Conservation (phyloP, 1,140 invertebrate species). For the Dendroctonus valens region DNA sequence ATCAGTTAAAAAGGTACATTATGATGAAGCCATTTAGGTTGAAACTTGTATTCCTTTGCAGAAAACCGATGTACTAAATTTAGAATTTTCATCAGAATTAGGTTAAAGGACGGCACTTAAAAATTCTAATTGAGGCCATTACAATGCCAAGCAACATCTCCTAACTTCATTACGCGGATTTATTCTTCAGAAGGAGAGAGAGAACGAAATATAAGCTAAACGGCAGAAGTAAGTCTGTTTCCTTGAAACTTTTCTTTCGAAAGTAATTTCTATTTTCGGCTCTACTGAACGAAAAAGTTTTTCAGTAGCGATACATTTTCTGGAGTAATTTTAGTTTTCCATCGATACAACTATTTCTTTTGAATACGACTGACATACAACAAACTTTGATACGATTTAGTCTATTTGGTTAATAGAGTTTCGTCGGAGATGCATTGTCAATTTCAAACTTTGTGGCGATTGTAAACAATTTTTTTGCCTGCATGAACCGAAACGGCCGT, state of each 20-base stretch:
- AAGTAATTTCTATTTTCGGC: conserved; percentile 27
- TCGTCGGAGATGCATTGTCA: conserved; percentile 1
- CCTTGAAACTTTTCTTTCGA: conserved; percentile 20
- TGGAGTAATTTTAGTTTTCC: conserved; percentile 13
- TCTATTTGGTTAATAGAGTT: conserved; percentile 13
- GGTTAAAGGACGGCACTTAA: conserved; percentile 12
- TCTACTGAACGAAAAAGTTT: conserved; percentile 20
- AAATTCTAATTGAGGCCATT: conserved; percentile 28
- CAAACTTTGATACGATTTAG: conserved; percentile 15
- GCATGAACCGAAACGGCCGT: no score
- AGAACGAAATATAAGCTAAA: conserved; percentile 11
- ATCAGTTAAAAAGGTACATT: no score
- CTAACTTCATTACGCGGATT: conserved; percentile 27
- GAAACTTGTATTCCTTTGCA: no score
- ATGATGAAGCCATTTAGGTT: no score
- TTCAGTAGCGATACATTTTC: conserved; percentile 16
- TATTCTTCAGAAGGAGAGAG: conserved; percentile 21
- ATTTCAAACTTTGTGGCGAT: neutral
- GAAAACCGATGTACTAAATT: no score
- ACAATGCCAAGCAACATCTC: conserved; percentile 20
- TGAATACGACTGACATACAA: conserved; percentile 14
- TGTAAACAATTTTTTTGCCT: no score
- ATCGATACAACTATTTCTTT: conserved; percentile 16
- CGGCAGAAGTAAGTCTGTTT: conserved; percentile 29
- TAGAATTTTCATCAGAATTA: no score